Conservation (phyloP, 1,140 invertebrate genomes). For the Calliopsis andreniformis region DNA sequence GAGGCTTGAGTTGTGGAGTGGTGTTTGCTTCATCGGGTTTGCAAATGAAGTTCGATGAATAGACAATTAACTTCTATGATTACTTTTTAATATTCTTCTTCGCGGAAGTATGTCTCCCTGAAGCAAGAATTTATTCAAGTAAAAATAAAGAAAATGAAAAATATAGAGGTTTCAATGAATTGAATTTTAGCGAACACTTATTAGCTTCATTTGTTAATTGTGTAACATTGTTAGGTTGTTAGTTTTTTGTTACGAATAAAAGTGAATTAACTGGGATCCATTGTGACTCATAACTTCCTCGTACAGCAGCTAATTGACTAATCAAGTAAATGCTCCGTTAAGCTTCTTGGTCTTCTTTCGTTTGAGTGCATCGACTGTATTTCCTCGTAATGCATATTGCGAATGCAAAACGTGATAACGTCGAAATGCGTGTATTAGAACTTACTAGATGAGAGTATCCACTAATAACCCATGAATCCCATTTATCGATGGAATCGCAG, state of each 20-base stretch:
- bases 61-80: no score
- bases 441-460: background rate
- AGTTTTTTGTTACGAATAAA: background rate
- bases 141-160: background rate
- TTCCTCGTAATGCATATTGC: background rate
- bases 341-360: conserved; percentile 13
- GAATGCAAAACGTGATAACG: background rate
- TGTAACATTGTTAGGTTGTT: background rate
- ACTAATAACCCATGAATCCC: background rate
- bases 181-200: background rate
- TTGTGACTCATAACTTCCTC: conserved; percentile 8
- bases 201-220: background rate
- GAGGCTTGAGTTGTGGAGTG: no score
- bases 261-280: conserved; percentile 1
- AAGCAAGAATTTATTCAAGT: no score
- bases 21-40: no score
- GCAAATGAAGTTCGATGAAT: no score
- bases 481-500: background rate
- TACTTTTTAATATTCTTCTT: no score
- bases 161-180: background rate
- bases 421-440: background rate
- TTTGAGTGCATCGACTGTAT: background rate
- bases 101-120: no score
- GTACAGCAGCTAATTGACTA: background rate
- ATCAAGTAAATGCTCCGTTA: conserved; percentile 15